Base-by-base conservation (phyloP, 1,140 invertebrate species). In the Ceratosolen fusciceps region DNA sequence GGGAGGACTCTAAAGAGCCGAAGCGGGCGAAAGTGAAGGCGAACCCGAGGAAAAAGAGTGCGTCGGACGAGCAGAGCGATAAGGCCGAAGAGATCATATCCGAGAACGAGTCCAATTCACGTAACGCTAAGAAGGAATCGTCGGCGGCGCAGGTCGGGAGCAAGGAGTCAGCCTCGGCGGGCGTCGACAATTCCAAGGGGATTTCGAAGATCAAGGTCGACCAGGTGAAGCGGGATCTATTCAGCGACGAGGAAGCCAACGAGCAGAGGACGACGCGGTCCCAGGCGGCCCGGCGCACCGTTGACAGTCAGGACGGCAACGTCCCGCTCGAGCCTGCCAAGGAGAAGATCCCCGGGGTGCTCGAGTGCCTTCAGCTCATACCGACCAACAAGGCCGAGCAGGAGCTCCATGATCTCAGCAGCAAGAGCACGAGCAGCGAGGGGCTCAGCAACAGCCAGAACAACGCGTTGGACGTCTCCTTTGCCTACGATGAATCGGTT, bases 161-260 rank as follows among this genome's bases (percentile, higher is more conserved):
- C 62, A 78, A 82, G 75, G 54, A 79, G 10, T 0, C 31, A 29
- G 1, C 10, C 7, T 0, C 60, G 2, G 21, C 39, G 19, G 24
- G 21, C 8, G 21, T n/a, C 0, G 81, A 80, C 16, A 83, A 85
- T 19, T 29, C 65, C 19, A 85, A 85, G 43, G 54, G 16, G 1
- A 72, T 77, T 47, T 75, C 82, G 0, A 89, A 87, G 12, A 62
- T 83, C 0, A 90, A 89, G 29, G 86, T 90, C 0, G 88, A 90
- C 72, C 83, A 84, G 71, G 84, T 90, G 0, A 90, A 89, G 47
- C 82, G 89, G 24, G 89, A 90, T 73, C 82, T 90, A 14, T 90
- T 90, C 8, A 89, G 85, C 67, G 88, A 89, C n/a, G 88, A 90
- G 0, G 88, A 89, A 74, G 83, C 79, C 19, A 79, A 78, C 0